A percentile compares a stretch with the other conserved stretches of the same genome.
Conservation (phyloP, 2,113 vertebrate genomes). For the Engraulis encrasicolus region DNA sequence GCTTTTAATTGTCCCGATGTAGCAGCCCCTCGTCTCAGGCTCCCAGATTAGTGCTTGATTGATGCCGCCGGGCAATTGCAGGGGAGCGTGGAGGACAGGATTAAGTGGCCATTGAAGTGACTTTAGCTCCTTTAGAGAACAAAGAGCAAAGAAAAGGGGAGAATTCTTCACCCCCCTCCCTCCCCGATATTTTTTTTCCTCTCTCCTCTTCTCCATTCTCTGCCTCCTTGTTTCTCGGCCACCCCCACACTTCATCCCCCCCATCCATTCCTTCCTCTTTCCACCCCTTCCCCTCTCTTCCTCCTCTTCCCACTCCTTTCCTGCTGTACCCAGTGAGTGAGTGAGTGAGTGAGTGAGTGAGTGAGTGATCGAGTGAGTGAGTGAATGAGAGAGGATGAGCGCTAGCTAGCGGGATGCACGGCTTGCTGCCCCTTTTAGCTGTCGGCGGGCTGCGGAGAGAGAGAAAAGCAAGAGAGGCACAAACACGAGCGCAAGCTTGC, state of each 20-base stretch:
- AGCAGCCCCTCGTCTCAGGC: constrained; percentile 85
- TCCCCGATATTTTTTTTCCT: constrained; percentile 46
- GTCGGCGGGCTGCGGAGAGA: constrained; percentile 81
- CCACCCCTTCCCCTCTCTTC: constrained; percentile 29
- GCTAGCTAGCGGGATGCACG: constrained; percentile 86
- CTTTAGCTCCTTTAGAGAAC: constrained; percentile 92
- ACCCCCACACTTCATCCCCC: constrained; percentile 58
- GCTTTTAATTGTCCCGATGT: constrained; percentile 90
- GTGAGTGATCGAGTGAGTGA: constrained; percentile 70
- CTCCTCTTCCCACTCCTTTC: constrained; percentile 54
- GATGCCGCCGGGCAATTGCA: constrained; percentile 91
- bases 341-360: no score
- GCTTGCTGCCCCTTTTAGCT: constrained; percentile 88
- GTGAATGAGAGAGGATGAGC: constrained; percentile 45
- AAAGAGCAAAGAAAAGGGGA: constrained; percentile 80
- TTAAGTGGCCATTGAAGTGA: constrained; percentile 97
- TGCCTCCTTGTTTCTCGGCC: constrained; percentile 57
- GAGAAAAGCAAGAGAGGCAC: constrained; percentile 69
- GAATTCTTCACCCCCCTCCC: constrained; percentile 79
- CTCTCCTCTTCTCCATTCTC: constrained; percentile 56
- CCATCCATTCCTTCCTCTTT: constrained; percentile 60
- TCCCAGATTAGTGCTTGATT: constrained; percentile 87
- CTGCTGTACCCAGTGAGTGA: constrained; percentile 55
- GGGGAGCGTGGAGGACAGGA: constrained; percentile 92
- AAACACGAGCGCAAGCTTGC: constrained; percentile 67